Evolutionary conservation across 1,140 invertebrate species (phyloP), one percentile per base, ranked within the genome.

Genomic region (Aphis craccivora): DNA sequence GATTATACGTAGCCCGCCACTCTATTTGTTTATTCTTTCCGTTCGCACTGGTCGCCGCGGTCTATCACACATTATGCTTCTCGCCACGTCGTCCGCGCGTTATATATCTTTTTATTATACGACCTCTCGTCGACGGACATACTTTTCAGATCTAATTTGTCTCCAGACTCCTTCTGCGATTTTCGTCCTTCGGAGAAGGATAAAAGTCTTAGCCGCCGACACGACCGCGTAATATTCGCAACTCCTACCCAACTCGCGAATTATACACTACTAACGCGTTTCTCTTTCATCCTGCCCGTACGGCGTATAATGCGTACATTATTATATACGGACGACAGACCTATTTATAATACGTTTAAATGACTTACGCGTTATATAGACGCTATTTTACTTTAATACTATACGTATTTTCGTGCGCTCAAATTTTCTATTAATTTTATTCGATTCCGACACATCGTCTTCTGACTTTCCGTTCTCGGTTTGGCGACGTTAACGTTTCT

Each of bases 91-190:
- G 37, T 40, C 37, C 37, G 37, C 5, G 60, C 60, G 1, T 35
- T 76, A n/a, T 67, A 76, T 76, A 76, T 35, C 30, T 4, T 76
- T 76, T 76, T 76, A 76, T 76, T n/a, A 76, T n/a, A 67, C 30
- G 30, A n/a, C 60, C 60, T 76, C 60, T 30, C 6, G 30, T 67
- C 60, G 60, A 18, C 30, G 60, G 60, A 76, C 60, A 76, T 30
- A n/a, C 60, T 76, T 76, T 76, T n/a, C 60, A 76, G 60, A 76
- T 76, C 60, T 76, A 76, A 76, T 76, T 76, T 76, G 60, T 76
- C 60, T 76, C 55, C 30, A 4, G 25, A 60, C 55, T 11, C 55
- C 11, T 60, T 18, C 30, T 14, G 60, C 3, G 60, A 30, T 67
- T 30, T 40, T 40, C 37, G 0, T 40, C 37, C 1, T 3, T 40